A percentile compares a stretch with the other conserved stretches of the same genome.
Evolutionary conservation across 1,140 invertebrate species (phyloP).

Genomic region (Onthophagus taurus): DNA sequence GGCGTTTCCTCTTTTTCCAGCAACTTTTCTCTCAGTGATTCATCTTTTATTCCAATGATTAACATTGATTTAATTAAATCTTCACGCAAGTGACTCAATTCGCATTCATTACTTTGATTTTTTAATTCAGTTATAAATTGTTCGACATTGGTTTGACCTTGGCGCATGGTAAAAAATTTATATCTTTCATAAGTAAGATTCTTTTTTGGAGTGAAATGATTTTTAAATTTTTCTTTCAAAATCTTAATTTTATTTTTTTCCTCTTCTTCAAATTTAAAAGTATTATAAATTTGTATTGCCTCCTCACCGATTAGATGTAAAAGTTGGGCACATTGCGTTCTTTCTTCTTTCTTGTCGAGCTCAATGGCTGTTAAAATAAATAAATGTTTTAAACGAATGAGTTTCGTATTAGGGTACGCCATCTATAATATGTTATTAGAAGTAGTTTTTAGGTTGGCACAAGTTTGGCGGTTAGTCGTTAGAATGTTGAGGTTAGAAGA

Average conservation of each 20-base stretch:
- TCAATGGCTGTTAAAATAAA: constrained; percentile 23
- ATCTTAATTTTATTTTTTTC: constrained; percentile 23
- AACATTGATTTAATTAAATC: background rate
- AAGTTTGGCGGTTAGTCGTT: too few relatives aligned
- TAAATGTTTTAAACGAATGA: too few relatives aligned
- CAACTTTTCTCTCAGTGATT: constrained; percentile 1
- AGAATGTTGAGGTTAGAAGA: too few relatives aligned
- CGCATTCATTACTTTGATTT: background rate
- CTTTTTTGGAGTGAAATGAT: constrained; percentile 19
- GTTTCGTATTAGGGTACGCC: too few relatives aligned
- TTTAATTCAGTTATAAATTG: constrained; percentile 1
- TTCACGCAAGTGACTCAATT: background rate
- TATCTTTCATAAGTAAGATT: constrained; percentile 21
- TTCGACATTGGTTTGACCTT: constrained; percentile 12
- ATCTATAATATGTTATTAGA: too few relatives aligned
- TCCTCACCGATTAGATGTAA: constrained; percentile 30
- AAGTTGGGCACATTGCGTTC: constrained; percentile 28
- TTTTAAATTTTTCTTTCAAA: constrained; percentile 21
- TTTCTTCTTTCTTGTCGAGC: constrained; percentile 22
- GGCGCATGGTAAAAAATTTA: constrained; percentile 18
- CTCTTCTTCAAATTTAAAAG: constrained; percentile 24
- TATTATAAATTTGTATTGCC: constrained; percentile 29
- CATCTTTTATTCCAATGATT: background rate
- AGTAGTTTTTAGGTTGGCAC: too few relatives aligned
- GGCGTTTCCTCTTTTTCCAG: background rate